A percentile compares a stretch with the other conserved stretches of the same genome.
Conservation (phyloP, 2,888 invertebrate genomes). For the Idaea biselata region DNA sequence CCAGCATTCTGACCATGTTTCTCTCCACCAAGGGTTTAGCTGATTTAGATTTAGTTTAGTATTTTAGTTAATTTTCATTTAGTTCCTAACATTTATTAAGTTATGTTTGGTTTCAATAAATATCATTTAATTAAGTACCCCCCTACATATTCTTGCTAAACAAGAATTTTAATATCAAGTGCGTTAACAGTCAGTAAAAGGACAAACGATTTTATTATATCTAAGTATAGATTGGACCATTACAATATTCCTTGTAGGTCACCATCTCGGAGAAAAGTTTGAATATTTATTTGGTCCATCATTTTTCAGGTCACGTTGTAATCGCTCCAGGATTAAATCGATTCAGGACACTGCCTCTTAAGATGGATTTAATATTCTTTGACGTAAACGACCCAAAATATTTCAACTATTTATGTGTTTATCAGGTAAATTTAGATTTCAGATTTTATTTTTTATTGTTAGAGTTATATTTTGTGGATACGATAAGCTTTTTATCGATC, state of each 20-base stretch:
- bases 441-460: neutral
- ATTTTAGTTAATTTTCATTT: too few relatives aligned
- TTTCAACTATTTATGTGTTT: conserved; percentile 39
- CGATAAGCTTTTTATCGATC: too few relatives aligned
- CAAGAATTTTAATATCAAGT: too few relatives aligned
- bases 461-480: neutral
- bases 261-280: neutral
- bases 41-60: too few relatives aligned
- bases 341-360: conserved; percentile 46
- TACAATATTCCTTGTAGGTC: neutral
- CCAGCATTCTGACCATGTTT: too few relatives aligned
- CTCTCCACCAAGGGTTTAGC: too few relatives aligned
- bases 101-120: too few relatives aligned
- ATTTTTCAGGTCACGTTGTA: conserved; percentile 47
- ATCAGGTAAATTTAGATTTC: conserved; percentile 38
- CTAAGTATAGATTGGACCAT: neutral
- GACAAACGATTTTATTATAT: too few relatives aligned
- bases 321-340: conserved; percentile 43
- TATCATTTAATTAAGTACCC: too few relatives aligned
- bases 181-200: too few relatives aligned
- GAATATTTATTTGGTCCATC: conserved; percentile 2
- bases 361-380: conserved; percentile 52
- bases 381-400: conserved; percentile 41
- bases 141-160: too few relatives aligned
- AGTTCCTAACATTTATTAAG: too few relatives aligned